Base-by-base conservation (phyloP, 2,113 vertebrate species). In the Lipotes vexillifer region DNA sequence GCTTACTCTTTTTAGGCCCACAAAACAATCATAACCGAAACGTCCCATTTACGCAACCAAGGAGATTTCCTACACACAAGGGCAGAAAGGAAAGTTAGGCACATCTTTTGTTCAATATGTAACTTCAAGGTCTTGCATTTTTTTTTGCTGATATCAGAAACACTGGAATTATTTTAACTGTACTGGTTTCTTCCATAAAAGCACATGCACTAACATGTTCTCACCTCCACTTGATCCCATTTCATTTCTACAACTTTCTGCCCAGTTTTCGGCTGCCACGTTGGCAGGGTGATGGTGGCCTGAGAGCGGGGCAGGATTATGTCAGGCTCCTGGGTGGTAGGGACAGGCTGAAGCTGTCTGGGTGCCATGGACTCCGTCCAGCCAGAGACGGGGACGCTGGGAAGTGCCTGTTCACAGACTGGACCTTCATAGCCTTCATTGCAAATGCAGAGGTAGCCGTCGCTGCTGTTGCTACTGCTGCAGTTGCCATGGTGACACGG, bases 401-500 rank as follows among this genome's bases (percentile, higher is more conserved):
- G 98, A 72, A 88, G 31, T 1, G 98, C 97, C 89, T 81, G 99
- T 17, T 99, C 99, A 29, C 99, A 99, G 97, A 96, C 94, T 44
- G 98, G 97, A 88, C 99, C 99, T 89, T 98, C 98, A 17, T 99
- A 99, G 93, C 99, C 99, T 23, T 99, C 99, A 0, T 88, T 98
- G 93, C 99, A 99, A 38, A 99, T 20, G 61, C 99, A 99, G 96
- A 99, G 97, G 98, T 99, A 99, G 93, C 99, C 98, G 69, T 98
- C 98, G 0, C 46, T 1, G 27, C 59, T 25, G 74, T 46, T 46
- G 46, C 12, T 46, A 3, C 46, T 46, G 86, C 99, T 99, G 98
- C 99, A 99, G 99, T 99, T 99, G 93, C 99, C 99, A 99, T 99
- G 99, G 99, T 98, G 99, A 99, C 99, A 99, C 65, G 99, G 99